These are phyloP conservation scores for Noctua janthina DNA, from an alignment of 2,888 invertebrate genomes.

Conservation along the genomic window DNA sequence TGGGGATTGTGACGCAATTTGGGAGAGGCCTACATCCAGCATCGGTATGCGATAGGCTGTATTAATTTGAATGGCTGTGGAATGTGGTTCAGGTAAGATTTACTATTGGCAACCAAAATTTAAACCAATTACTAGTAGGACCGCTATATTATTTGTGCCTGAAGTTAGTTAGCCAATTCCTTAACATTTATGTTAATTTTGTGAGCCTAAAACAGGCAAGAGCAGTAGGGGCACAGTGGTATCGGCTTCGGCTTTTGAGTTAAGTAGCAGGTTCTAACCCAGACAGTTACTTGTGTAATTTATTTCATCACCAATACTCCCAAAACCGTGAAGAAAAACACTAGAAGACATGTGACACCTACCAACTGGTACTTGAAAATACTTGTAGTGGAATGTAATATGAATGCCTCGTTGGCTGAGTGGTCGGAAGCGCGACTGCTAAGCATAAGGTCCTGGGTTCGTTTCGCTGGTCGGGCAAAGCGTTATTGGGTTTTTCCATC, in stretches of 20 bases:
- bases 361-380: neutral
- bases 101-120: conserved; percentile 4
- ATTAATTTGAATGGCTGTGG: conserved; percentile 5
- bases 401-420: too few species aligned
- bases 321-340: too few species aligned
- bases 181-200: neutral
- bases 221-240: neutral
- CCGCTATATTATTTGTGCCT: neutral
- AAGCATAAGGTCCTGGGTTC: too few species aligned
- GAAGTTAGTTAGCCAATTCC: neutral
- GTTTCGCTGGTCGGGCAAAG: too few species aligned
- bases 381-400: too few species aligned
- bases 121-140: neutral
- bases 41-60: conserved; percentile 5
- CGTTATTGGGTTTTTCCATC: too few species aligned
- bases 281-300: neutral
- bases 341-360: too few species aligned
- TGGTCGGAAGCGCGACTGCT: too few species aligned
- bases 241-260: neutral
- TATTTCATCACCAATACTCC: too few species aligned
- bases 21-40: conserved; percentile 2
- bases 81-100: conserved; percentile 10
- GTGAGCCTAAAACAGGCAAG: neutral
- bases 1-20: neutral
- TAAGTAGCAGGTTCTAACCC: neutral